Base-by-base conservation (phyloP, 1,140 invertebrate genomes). In the Aphaenogaster ashmeadi region DNA sequence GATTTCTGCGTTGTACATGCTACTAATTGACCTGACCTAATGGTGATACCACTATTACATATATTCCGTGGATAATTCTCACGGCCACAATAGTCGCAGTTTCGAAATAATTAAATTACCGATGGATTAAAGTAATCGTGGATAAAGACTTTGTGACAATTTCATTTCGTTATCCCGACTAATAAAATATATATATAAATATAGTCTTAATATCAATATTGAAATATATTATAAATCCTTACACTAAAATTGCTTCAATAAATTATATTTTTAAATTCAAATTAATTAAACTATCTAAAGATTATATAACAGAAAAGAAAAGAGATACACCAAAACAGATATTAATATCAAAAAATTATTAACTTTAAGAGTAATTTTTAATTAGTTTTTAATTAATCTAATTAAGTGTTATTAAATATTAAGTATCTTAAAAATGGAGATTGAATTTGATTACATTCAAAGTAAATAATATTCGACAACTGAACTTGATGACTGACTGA, bases 11-110 rank as follows among this genome's bases (percentile, higher is more conserved):
- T 50, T 21, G 33, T 79, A 50, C 44, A 79, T 11, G 18, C 18
- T 52, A 79, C 33, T 52, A 79, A 79, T 50, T 66, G 60, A 79
- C 41, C 41, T 47, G 58, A 79, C 27, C 58, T 33, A 27, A 79
- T 21, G 27, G 18, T n/a, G 9, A 64, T 79, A 64, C 36, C 13
- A 47, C 58, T 21, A 77, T 79, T 79, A 79, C 44, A 78, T 58
- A 38, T 36, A 77, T 13, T 33, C n/a, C 41, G 44, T n/a, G 41
- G 9, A 69, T 50, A n/a, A 79, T 79, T 79, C 27, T 13, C 18
- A 33, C 18, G 27, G 38, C 33, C 15, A 21, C 36, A 64, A 6
- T 38, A 56, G n/a, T 33, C 11, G 27, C 41, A 47, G 9, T 13
- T 47, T 64, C 15, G 7, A 64, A 38, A 11, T 36, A 50, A 79